These are phyloP conservation scores for Lineus longissimus DNA, from an alignment of 1,140 invertebrate species.

Conservation along the genomic window DNA sequence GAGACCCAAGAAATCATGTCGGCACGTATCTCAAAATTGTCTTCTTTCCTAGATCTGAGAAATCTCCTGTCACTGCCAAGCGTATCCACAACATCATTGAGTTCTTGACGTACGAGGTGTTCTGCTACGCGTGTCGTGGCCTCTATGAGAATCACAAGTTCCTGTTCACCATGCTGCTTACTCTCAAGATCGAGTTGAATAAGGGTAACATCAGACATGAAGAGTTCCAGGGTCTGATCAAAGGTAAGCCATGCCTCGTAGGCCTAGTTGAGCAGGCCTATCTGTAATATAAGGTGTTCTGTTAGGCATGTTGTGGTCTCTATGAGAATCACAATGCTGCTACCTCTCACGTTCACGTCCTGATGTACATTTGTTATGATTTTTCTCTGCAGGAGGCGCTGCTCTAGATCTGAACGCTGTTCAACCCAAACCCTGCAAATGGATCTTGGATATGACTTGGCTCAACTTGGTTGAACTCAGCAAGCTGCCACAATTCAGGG, in stretches of 20 bases:
- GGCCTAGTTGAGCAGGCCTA: too few species aligned
- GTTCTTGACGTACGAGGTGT: conserved; percentile 86
- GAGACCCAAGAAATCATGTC: too few species aligned
- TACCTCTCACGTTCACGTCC: conserved; percentile 93
- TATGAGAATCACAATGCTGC: conserved; percentile 93
- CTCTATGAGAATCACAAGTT: conserved; percentile 90
- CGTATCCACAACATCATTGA: conserved; percentile 84
- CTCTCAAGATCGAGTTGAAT: conserved; percentile 86
- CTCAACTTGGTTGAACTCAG: conserved; percentile 91
- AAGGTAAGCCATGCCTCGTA: conserved; percentile 65
- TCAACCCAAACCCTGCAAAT: conserved; percentile 83
- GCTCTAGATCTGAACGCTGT: conserved; percentile 91
- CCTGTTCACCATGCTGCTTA: conserved; percentile 87
- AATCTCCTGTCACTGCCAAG: conserved; percentile 74
- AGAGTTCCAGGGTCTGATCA: conserved; percentile 92
- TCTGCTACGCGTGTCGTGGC: conserved; percentile 84
- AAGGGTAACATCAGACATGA: conserved; percentile 72
- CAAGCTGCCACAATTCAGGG: conserved; percentile 73
- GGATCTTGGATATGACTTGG: conserved; percentile 96
- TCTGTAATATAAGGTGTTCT: conserved; percentile 86
- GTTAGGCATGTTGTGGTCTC: conserved; percentile 82
- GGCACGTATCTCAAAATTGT: too few species aligned
- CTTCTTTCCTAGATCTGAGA: conserved; percentile 61
- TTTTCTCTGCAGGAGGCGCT: conserved; percentile 68
- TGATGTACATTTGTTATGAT: too few species aligned